Conservation (phyloP, 2,888 invertebrate genomes). For the Ennomos erosarius region DNA sequence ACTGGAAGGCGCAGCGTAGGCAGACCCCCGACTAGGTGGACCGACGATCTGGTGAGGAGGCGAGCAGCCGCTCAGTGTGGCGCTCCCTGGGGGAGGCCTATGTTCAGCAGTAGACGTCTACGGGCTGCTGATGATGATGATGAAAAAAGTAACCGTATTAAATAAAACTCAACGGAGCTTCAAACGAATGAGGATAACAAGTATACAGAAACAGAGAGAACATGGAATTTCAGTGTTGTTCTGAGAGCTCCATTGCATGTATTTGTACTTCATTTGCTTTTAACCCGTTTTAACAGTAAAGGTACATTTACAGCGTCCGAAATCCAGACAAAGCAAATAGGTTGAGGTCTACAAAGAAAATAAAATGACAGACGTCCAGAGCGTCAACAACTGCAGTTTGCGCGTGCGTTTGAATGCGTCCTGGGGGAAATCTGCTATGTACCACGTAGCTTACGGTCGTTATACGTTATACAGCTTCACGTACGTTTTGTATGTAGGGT, state of each 20-base stretch:
- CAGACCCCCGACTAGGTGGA: too few species aligned
- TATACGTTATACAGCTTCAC: background rate
- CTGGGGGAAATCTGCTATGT: conserved; percentile 48
- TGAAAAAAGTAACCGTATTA: too few species aligned
- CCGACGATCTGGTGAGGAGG: too few species aligned
- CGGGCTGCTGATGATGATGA: too few species aligned
- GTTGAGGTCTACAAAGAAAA: conserved; percentile 37
- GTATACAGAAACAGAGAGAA: too few species aligned
- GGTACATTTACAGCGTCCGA: conserved; percentile 1
- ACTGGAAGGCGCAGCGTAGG: too few species aligned
- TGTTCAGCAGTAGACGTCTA: too few species aligned
- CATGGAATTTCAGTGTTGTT: too few species aligned
- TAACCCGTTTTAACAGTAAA: background rate
- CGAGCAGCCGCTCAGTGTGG: too few species aligned
- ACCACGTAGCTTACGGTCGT: conserved; percentile 9
- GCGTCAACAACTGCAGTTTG: conserved; percentile 46
- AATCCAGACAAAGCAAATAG: conserved; percentile 23
- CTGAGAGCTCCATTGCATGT: background rate
- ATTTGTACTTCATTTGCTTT: conserved; percentile 2
- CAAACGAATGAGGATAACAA: too few species aligned
- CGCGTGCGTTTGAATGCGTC: conserved; percentile 32
- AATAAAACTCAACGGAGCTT: too few species aligned
- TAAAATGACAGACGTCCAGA: conserved; percentile 41
- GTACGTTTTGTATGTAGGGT: conserved; percentile 19
- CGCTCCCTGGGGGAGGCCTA: too few species aligned